Conservation (phyloP, 2,797 vertebrate genomes). For the Acanthurus leucopareius region DNA sequence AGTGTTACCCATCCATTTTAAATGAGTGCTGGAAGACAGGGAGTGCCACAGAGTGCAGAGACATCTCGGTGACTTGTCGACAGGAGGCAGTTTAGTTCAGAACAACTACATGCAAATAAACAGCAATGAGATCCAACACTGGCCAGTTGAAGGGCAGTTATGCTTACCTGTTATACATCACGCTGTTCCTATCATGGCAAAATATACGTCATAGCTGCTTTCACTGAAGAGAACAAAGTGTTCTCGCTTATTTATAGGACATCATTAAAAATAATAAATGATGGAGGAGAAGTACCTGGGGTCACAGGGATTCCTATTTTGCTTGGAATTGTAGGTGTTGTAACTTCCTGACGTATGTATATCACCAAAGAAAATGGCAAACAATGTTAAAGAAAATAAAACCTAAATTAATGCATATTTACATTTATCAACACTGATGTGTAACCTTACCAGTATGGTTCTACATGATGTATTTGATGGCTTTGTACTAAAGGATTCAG, state of each 20-base stretch:
- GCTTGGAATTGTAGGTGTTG: background rate
- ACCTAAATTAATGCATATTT: background rate
- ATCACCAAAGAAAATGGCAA: background rate
- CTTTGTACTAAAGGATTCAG: too few relatives aligned
- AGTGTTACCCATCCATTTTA: conserved; percentile 24
- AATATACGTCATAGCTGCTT: conserved; percentile 11
- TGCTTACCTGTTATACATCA: conserved; percentile 35
- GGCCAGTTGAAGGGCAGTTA: conserved; percentile 25
- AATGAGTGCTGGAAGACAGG: conserved; percentile 24
- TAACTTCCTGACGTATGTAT: conserved; percentile 13
- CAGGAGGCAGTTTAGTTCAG: conserved; percentile 21
- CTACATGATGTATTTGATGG: background rate
- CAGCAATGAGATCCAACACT: background rate
- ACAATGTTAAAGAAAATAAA: background rate
- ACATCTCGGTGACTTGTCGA: conserved; percentile 23
- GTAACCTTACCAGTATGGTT: background rate
- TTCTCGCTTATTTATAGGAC: conserved; percentile 33
- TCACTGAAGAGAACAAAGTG: conserved; percentile 10
- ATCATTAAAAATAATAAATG: conserved; percentile 24
- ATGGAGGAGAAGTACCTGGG: conserved; percentile 1
- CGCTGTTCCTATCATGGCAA: conserved; percentile 15
- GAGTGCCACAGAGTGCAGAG: background rate
- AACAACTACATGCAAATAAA: conserved; percentile 50
- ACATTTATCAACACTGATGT: conserved; percentile 1
- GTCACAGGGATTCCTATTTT: conserved; percentile 7